These are phyloP conservation scores for Amphiura filiformis DNA, from an alignment of 35 echinoderm and acorn worm genomes.

Conservation along the genomic window DNA sequence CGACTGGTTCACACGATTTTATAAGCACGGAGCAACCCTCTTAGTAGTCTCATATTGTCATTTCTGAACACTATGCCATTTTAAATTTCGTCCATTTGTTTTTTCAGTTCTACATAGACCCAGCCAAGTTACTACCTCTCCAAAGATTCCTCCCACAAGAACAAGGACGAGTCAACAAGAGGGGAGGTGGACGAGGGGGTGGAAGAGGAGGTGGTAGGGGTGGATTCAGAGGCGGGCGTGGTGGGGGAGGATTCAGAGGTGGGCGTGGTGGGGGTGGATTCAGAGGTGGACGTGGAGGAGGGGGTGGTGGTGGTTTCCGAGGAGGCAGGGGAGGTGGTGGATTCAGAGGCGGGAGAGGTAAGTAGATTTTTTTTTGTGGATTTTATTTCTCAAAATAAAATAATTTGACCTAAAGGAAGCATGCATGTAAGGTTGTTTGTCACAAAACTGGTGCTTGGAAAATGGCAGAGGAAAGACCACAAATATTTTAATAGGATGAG, in stretches of 20 bases:
- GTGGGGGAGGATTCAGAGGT: conserved; percentile 5
- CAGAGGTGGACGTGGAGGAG: conserved; percentile 33
- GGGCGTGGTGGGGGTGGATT: conserved; percentile 50
- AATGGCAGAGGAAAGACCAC: background rate
- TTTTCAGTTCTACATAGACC: conserved; percentile 90
- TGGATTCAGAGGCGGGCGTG: conserved; percentile 39
- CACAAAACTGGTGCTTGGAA: background rate
- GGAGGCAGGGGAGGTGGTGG: conserved; percentile 56
- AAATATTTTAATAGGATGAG: background rate
- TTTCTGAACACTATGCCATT: too few species aligned
- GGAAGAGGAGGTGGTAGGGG: conserved; percentile 28
- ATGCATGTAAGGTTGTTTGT: background rate
- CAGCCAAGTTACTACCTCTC: conserved; percentile 75
- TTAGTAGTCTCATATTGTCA: too few species aligned
- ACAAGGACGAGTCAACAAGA: conserved; percentile 54
- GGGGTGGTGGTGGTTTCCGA: conserved; percentile 50
- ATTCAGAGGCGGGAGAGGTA: conserved; percentile 18
- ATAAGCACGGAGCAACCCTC: background rate
- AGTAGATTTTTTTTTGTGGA: too few species aligned
- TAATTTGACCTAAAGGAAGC: too few species aligned
- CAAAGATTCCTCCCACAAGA: conserved; percentile 81
- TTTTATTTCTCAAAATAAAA: too few species aligned
- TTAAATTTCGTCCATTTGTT: background rate
- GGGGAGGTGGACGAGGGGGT: conserved; percentile 66
- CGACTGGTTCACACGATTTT: background rate